phyloP scores from a whole-genome alignment of 2,113 vertebrate species.

The Corynorhinus townsendii region DNA sequence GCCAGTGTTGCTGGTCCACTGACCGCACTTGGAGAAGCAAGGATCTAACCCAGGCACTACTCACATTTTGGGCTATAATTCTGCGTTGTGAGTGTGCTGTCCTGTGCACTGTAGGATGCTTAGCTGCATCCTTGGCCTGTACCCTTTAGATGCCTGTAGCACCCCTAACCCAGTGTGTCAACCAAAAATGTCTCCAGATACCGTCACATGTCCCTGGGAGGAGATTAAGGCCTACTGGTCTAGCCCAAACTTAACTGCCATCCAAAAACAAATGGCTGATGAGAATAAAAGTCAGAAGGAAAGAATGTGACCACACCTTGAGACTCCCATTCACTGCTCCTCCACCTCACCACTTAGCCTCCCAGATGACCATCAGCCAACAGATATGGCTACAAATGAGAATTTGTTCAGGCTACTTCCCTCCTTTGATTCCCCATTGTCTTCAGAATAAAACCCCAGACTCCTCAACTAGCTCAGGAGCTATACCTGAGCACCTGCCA shows the following conservation, averaged over 20 bases:
- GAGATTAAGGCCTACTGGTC: background rate
- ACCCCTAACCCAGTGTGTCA: background rate
- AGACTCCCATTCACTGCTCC: background rate
- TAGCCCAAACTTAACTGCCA: background rate
- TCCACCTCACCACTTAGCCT: background rate
- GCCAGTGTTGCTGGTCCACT: background rate
- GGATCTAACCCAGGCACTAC: background rate
- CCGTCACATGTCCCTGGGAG: background rate
- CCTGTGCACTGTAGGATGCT: background rate
- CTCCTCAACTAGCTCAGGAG: background rate
- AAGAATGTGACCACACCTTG: background rate
- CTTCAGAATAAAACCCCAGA: background rate
- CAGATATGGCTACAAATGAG: background rate
- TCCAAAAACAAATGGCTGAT: background rate
- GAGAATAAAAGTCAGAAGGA: background rate
- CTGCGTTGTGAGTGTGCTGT: background rate
- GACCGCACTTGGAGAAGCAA: background rate
- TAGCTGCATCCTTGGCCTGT: background rate
- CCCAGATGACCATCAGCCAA: background rate
- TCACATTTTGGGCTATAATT: background rate
- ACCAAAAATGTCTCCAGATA: background rate
- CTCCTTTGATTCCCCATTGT: background rate
- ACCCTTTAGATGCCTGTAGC: background rate
- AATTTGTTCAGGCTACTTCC: background rate
- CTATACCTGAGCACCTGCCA: background rate